Evolutionary conservation across 2,888 invertebrate genomes (phyloP).

Genomic region (Leptinotarsa haldemani): DNA sequence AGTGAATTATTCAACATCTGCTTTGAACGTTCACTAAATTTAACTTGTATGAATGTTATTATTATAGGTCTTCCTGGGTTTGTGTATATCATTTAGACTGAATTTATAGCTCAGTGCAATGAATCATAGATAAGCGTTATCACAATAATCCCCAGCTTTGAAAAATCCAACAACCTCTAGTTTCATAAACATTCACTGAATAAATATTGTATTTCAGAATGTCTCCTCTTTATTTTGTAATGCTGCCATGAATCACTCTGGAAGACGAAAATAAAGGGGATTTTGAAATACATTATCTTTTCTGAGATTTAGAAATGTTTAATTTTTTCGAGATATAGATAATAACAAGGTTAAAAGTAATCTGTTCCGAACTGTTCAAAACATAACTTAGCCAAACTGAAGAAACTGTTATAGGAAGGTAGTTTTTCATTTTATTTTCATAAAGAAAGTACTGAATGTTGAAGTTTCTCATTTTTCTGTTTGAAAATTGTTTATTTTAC

Average conservation of each 20-base stretch:
- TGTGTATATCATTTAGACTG: not conserved
- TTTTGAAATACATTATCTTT: not conserved
- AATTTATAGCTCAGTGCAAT: not conserved
- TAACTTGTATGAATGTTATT: conserved; percentile 11
- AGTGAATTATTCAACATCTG: conserved; percentile 18
- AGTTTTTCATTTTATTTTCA: too few species aligned
- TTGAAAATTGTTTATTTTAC: too few species aligned
- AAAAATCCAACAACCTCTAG: not conserved
- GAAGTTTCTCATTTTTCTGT: too few species aligned
- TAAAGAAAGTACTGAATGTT: too few species aligned
- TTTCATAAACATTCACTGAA: not conserved
- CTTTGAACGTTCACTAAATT: not conserved
- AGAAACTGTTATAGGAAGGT: too few species aligned
- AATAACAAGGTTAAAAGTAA: too few species aligned
- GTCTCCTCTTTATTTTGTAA: not conserved
- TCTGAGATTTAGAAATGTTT: too few species aligned
- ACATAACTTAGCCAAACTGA: too few species aligned
- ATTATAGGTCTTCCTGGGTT: not conserved
- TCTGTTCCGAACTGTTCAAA: too few species aligned
- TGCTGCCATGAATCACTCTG: not conserved
- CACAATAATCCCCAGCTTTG: not conserved
- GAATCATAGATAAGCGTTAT: conserved; percentile 8
- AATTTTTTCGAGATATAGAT: too few species aligned
- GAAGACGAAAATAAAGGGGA: not conserved
- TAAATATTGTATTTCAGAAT: not conserved